Conservation (phyloP, 2,113 vertebrate species). For the Nycticorax nycticorax region DNA sequence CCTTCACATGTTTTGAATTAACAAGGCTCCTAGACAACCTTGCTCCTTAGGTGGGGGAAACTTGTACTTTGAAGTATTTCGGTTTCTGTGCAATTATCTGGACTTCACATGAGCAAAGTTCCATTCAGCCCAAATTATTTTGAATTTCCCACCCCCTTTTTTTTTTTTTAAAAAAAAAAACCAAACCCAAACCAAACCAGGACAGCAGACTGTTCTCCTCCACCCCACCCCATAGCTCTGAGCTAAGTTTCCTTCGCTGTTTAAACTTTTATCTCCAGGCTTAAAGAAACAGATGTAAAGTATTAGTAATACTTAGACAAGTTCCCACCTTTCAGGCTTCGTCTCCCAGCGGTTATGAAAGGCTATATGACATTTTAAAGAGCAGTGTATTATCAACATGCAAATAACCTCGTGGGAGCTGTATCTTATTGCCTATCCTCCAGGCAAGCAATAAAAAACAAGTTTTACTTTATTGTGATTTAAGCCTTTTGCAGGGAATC, state of each 20-base stretch:
- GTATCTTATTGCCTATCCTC: conserved; percentile 70
- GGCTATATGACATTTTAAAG: conserved; percentile 65
- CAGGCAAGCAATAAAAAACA: conserved; percentile 71
- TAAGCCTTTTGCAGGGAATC: conserved; percentile 69
- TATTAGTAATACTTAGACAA: conserved; percentile 15
- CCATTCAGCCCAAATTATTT: background rate
- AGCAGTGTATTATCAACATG: conserved; percentile 64
- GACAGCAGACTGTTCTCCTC: background rate
- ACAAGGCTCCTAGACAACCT: background rate
- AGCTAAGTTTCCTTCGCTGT: conserved; percentile 18
- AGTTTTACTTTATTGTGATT: conserved; percentile 75
- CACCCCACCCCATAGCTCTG: conserved; percentile 16
- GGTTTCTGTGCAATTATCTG: background rate
- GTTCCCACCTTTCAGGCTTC: conserved; percentile 52
- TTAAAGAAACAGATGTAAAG: conserved; percentile 30
- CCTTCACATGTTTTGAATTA: conserved; percentile 52
- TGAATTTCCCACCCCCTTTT: background rate
- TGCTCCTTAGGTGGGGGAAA: background rate
- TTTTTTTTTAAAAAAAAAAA: background rate
- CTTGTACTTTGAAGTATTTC: conserved; percentile 29
- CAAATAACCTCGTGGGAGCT: conserved; percentile 73
- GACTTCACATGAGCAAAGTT: conserved; percentile 21
- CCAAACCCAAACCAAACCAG: background rate
- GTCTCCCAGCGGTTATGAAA: conserved; percentile 55
- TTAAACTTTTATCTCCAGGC: conserved; percentile 26